Evolutionary conservation across 2,797 vertebrate genomes (phyloP).

Genomic region (Artibeus jamaicensis): DNA sequence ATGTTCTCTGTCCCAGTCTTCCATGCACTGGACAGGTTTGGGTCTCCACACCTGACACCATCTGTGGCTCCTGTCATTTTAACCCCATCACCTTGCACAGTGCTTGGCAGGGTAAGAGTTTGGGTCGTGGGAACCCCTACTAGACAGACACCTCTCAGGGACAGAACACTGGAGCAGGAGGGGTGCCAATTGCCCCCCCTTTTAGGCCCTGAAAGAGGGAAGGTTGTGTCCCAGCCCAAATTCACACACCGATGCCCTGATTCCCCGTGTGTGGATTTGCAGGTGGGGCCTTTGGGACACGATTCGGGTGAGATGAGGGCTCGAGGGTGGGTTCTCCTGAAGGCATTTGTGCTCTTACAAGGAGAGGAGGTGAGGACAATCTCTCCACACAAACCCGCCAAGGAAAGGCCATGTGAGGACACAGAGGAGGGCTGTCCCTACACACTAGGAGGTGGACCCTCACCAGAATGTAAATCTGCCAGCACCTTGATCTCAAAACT

Average conservation of each 20-base stretch:
- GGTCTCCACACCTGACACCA: accelerated
- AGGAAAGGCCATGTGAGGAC: not conserved
- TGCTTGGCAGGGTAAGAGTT: not conserved
- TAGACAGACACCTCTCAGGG: not conserved
- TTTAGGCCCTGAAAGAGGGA: not conserved
- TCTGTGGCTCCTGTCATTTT: not conserved
- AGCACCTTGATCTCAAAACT: not conserved
- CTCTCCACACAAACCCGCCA: accelerated
- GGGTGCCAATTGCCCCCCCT: not conserved
- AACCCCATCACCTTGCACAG: accelerated
- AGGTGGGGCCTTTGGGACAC: not conserved
- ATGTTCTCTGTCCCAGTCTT: not conserved
- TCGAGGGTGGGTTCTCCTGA: not conserved
- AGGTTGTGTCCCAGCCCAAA: not conserved
- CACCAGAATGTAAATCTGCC: accelerated
- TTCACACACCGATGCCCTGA: not conserved
- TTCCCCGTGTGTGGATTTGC: not conserved
- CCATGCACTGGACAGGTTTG: accelerated
- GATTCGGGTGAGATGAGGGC: not conserved
- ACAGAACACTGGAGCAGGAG: not conserved
- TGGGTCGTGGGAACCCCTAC: not conserved
- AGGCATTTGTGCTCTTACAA: not conserved
- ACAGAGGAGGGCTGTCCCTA: accelerated
- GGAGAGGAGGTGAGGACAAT: not conserved
- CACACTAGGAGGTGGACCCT: not conserved